Evolutionary conservation across 2,797 vertebrate species (phyloP), one percentile per base, ranked within the genome.

Genomic region (Balearica regulorum): DNA sequence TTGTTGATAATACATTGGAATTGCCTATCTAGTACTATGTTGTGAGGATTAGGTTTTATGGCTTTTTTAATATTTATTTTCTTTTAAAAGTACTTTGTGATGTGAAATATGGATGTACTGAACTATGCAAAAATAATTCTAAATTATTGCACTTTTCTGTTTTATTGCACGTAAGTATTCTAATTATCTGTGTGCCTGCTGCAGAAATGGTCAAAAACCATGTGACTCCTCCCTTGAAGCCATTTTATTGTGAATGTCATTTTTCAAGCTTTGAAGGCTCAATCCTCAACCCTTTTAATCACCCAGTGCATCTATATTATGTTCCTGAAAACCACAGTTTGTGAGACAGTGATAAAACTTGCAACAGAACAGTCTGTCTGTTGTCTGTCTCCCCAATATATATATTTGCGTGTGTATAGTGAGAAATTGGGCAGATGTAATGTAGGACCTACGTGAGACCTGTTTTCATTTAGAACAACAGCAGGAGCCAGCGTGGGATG

Each of bases 341-440:
- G n/a, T 48, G 70, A 55, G 62, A 17, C 9, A 19, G 21, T 35
- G 66, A 5, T 61, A 77, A 37, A 68, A 43, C 35, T 65, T 61
- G 26, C 14, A 82, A n/a, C 10, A 5, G 4, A 81, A 7, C 9
- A 25, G 29, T 61, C 37, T 18, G 28, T 28, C 33, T 68, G 15
- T 41, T 21, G 28, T 28, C 35, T 68, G 15, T 41, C 35, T 71
- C 26, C 19, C 18, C 2, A 14, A 13, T n/a, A 39, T n/a, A 33
- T 33, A 1, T 37, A 15, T 25, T 3, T 21, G 1, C 31, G 0
- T 51, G 3, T 16, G 1, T 58, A 1, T 9, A 19, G 51, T 39
- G 24, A 57, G 58, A 53, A 31, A 33, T 11, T 43, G 62, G 35
- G 18, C 24, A 75, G 33, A 29, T 43, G 13, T 33, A 48, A 44